Evolutionary conservation across 2,113 vertebrate genomes (phyloP), one percentile per base, ranked within the genome.

Genomic region (Scophthalmus maximus): DNA sequence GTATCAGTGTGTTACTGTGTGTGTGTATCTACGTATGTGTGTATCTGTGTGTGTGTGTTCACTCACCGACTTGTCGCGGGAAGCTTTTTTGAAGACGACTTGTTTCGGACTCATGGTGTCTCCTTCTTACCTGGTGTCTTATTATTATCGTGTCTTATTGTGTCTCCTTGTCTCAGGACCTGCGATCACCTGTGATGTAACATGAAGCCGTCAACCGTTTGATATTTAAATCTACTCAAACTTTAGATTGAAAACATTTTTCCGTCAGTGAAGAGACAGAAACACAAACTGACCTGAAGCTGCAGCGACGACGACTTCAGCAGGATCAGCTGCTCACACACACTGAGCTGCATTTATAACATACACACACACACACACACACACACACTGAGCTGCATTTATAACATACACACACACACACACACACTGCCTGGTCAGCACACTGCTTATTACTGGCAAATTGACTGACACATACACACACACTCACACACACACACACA

Each of bases 31-130:
- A n/a, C n/a, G n/a, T n/a, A n/a, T n/a, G n/a, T n/a, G n/a, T n/a
- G n/a, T n/a, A n/a, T n/a, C n/a, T n/a, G n/a, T n/a, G n/a, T 36
- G 34, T 7, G 10, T 4, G 27, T 14, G 10, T 50, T 20, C 18
- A 79, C 96, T 95, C 79, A 99, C 97, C 66, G 95, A 95, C 89
- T 99, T 98, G 88, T 98, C 97, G 15, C 92, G 87, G 38, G 94
- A 96, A 3, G 90, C 73, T 81, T 99, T 99, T 90, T 94, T 98
- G 84, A 94, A 98, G 89, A 98, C 78, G 3, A 96, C 72, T 0
- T 94, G 92, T 75, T 92, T 95, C 0, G 84, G 84, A 81, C 83
- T 91, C 93, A 93, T 94, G 66, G 25, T 80, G 83, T 57, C 6
- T 0, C n/a, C n/a, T n/a, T n/a, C n/a, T n/a, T n/a, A n/a, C n/a